Base-by-base conservation (phyloP, 2,113 vertebrate species). In the Lepus americanus region DNA sequence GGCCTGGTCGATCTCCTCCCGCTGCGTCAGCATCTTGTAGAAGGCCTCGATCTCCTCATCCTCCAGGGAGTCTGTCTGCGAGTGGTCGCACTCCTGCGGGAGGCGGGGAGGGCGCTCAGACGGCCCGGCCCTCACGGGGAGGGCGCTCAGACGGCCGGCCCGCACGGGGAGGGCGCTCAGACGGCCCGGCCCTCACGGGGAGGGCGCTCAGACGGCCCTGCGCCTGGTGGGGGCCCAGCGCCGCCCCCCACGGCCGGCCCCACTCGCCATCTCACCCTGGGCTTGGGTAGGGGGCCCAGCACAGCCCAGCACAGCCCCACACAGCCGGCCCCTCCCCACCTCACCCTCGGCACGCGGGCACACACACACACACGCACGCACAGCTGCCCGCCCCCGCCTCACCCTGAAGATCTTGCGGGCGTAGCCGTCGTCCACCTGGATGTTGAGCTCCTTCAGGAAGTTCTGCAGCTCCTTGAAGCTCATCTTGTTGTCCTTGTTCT, bases 401-500 rank as follows among this genome's bases (percentile, higher is more conserved):
- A 99, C 99, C 98, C 96, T 97, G 95, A 99, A 99, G 91, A 99
- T 98, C 4, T 98, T 91, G 44, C 98, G 97, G 17, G 99, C 99
- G 0, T 99, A 99, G n/a, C 86, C 93, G 92, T 99, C 99, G 0
- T 98, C 98, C 0, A 99, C 98, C 73, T 99, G 98, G 6, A 99
- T 96, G 94, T 99, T 99, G 88, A 99, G 98, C 96, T 99, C 98
- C 79, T 98, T 98, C 97, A 99, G 97, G 96, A 99, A 99, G 94
- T 98, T 93, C 97, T 99, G 99, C 85, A 99, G 96, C 96, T 99
- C 99, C 94, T 99, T 99, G 94, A 99, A 98, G 84, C 96, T 99
- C 99, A 99, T 99, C 97, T 98, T 99, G 97, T 99, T 99, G 98
- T 99, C 99, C 3, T 98, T 98, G 89, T 99, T 99, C 95, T 99